These are phyloP conservation scores for Atractosteus spatula DNA, from an alignment of 2,113 vertebrate genomes.

Conservation along the genomic window DNA sequence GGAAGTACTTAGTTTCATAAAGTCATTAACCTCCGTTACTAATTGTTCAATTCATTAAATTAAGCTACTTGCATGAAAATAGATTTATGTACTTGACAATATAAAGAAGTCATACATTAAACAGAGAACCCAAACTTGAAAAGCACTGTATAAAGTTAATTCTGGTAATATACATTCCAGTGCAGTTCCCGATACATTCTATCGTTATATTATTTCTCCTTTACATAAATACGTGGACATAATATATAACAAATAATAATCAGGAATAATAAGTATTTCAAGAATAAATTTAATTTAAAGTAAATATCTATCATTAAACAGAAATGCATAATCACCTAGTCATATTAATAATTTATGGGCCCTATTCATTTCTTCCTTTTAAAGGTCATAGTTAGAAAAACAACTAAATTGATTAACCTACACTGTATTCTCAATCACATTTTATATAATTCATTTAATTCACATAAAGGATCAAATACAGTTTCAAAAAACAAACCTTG, in stretches of 20 bases:
- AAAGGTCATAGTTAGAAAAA: slow-evolving; percentile 47
- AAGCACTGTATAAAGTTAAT: slow-evolving; percentile 58
- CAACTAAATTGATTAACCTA: slow-evolving; percentile 59
- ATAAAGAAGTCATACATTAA: slow-evolving; percentile 67
- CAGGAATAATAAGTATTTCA: no score
- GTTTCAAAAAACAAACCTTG: not conserved
- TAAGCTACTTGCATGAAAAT: slow-evolving; percentile 63
- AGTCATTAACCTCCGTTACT: slow-evolving; percentile 74
- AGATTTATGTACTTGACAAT: slow-evolving; percentile 62
- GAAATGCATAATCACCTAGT: no score
- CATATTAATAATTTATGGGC: not conserved
- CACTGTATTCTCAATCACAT: slow-evolving; percentile 64
- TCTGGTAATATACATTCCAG: slow-evolving; percentile 58
- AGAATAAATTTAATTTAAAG: no score
- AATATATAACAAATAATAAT: slow-evolving; percentile 26
- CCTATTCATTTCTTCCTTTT: slow-evolving; percentile 38
- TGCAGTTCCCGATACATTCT: slow-evolving; percentile 55
- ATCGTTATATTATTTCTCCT: slow-evolving; percentile 64
- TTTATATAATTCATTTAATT: slow-evolving; percentile 50
- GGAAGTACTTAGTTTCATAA: slow-evolving; percentile 68
- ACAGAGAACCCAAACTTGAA: slow-evolving; percentile 66
- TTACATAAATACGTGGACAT: slow-evolving; percentile 42
- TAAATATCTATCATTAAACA: no score
- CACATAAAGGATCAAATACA: not conserved
- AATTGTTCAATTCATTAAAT: slow-evolving; percentile 80